Evolutionary conservation across 1,140 invertebrate species (phyloP).

Genomic region (Bombus fervidus): DNA sequence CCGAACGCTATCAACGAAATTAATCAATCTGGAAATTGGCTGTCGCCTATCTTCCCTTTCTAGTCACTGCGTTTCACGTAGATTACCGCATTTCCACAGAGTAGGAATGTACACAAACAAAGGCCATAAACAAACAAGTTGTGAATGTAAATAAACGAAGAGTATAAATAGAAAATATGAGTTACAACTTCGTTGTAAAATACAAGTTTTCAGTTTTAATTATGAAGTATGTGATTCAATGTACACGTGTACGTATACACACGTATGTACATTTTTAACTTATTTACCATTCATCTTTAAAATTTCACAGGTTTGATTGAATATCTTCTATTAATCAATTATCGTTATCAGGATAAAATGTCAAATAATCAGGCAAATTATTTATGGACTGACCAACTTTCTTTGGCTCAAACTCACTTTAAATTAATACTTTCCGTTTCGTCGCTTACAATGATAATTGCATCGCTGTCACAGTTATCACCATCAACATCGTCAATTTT

Average conservation of each 20-base stretch:
- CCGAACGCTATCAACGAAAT: not conserved
- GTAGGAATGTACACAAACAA: not conserved
- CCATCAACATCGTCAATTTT: too few relatives aligned
- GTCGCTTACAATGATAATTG: too few relatives aligned
- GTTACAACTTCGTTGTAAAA: not conserved
- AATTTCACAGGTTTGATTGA: not conserved
- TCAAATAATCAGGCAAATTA: too few relatives aligned
- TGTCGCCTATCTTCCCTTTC: not conserved
- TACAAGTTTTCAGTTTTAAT: not conserved
- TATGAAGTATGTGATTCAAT: too few relatives aligned
- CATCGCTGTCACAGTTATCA: too few relatives aligned
- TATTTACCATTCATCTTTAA: too few relatives aligned
- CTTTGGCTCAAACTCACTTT: too few relatives aligned
- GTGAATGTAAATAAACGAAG: not conserved
- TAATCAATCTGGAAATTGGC: not conserved
- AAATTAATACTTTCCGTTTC: too few relatives aligned
- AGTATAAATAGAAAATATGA: not conserved
- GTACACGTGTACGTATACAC: too few relatives aligned
- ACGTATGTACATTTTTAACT: too few relatives aligned
- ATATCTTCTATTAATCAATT: not conserved
- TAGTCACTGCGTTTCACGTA: not conserved
- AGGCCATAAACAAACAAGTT: not conserved
- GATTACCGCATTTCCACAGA: not conserved
- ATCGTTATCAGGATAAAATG: not conserved
- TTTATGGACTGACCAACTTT: too few relatives aligned